These are phyloP conservation scores for Ceramica pisi DNA, from an alignment of 2,888 invertebrate species.

Conservation along the genomic window DNA sequence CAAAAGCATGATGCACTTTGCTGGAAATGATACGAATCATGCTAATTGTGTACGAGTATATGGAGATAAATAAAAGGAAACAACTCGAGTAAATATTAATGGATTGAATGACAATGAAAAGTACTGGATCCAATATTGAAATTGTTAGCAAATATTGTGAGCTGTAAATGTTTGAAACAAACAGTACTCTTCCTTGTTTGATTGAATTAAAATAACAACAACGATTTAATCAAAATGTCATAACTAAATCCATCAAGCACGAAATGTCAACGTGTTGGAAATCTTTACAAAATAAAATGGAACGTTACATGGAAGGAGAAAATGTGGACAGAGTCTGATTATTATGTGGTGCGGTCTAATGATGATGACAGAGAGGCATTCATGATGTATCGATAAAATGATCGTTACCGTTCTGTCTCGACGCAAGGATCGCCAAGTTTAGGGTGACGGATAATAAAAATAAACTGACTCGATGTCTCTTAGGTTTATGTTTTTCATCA, in stretches of 20 bases:
- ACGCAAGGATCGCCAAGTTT: slow-evolving; percentile 87
- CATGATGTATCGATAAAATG: slow-evolving; percentile 90
- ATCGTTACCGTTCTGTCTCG: slow-evolving; percentile 89
- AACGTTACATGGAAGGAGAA: slow-evolving; percentile 83
- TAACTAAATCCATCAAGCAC: slow-evolving; percentile 84
- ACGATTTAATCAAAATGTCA: slow-evolving; percentile 74
- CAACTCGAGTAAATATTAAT: slow-evolving; percentile 75
- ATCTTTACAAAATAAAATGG: slow-evolving; percentile 78
- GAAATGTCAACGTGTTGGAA: slow-evolving; percentile 78
- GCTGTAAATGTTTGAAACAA: slow-evolving; percentile 5
- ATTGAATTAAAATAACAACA: slow-evolving; percentile 76
- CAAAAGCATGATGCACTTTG: slow-evolving; percentile 90
- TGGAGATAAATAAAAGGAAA: slow-evolving; percentile 77
- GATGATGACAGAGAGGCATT: slow-evolving; percentile 90
- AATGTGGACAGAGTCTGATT: slow-evolving; percentile 85
- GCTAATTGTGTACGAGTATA: slow-evolving; percentile 84
- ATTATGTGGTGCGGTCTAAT: slow-evolving; percentile 86
- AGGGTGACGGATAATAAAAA: slow-evolving; percentile 84
- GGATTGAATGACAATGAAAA: slow-evolving; percentile 79
- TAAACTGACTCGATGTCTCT: slow-evolving; percentile 84
- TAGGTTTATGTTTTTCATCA: slow-evolving; percentile 83
- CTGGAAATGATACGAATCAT: slow-evolving; percentile 86
- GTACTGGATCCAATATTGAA: slow-evolving; percentile 72
- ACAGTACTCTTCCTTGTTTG: slow-evolving; percentile 83
- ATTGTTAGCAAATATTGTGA: slow-evolving; percentile 9